Evolutionary conservation across 2,797 vertebrate genomes (phyloP), one percentile per base, ranked within the genome.

Genomic region (Mus caroli): DNA sequence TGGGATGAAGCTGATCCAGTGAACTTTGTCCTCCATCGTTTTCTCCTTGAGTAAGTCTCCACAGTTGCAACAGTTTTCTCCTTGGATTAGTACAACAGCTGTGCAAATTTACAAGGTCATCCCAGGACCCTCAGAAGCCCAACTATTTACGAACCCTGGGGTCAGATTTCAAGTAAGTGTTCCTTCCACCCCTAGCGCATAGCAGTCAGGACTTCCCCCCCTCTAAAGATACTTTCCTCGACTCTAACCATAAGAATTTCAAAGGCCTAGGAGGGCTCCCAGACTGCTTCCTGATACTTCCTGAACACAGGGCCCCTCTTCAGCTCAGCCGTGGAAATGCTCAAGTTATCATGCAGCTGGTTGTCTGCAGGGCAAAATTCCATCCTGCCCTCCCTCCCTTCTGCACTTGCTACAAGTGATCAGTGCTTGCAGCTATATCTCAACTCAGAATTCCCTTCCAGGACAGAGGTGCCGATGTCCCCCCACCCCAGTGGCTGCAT

Each of bases 81-180:
- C 98, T 95, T 98, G 97, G 96, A n/a, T 94, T 97, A 97, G 97
- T 92, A 95, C 95, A 97, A 97, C 98, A 98, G 98, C 98, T 98
- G 98, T 98, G 98, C 98, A 98, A 98, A 98, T 98, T 98, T 98
- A 98, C 98, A 98, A 98, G 99, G 98, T 98, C 98, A 98, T 94
- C 94, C 97, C 94, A 77, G 92, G 94, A 97, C 97, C 97, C 95
- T 90, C 6, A 62, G 96, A 97, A 98, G 97, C 97, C 97, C 98
- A 97, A 95, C 96, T 95, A 98, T 98, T 98, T 85, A 97, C 97
- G 98, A 97, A 98, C 98, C 96, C 96, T 26, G 73, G 97, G 98
- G 98, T 99, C 98, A 98, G 97, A 98, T 99, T 99, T 99, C 98
- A 98, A 98, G 97, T 98, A 98, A 98, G 98, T 97, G 94, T 96